Evolutionary conservation across 2,888 invertebrate species (phyloP).

Genomic region (Hololepta plana): DNA sequence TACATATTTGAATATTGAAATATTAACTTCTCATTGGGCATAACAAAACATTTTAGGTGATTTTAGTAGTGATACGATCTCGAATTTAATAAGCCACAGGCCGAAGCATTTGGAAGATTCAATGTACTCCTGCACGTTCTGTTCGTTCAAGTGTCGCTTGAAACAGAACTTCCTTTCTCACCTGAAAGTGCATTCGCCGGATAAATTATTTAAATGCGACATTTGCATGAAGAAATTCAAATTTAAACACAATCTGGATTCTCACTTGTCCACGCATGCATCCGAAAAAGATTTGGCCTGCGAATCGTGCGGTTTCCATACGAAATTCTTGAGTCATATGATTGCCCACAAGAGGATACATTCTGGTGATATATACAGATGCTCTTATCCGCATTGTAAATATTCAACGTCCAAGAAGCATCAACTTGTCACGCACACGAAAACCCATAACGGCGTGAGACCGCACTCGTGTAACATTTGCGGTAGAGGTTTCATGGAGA

Average conservation of each 20-base stretch:
- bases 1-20: slow-evolving; percentile 4
- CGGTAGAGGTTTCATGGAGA: slow-evolving; percentile 45
- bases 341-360: slow-evolving; percentile 46
- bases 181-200: slow-evolving; percentile 36
- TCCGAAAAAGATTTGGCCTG: slow-evolving; percentile 38
- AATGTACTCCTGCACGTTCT: slow-evolving; percentile 31
- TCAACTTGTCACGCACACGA: slow-evolving; percentile 43
- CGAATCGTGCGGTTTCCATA: slow-evolving; percentile 47
- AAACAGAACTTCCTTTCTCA: slow-evolving; percentile 39
- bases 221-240: slow-evolving; percentile 39
- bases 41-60: slow-evolving; percentile 21
- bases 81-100: slow-evolving; percentile 38
- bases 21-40: slow-evolving; percentile 3
- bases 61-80: slow-evolving; percentile 27
- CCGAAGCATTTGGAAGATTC: slow-evolving; percentile 34
- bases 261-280: slow-evolving; percentile 34
- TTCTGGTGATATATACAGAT: slow-evolving; percentile 41
- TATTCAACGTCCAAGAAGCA: slow-evolving; percentile 45
- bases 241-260: slow-evolving; percentile 37
- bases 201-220: slow-evolving; percentile 37
- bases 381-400: slow-evolving; percentile 39
- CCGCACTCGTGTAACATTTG: slow-evolving; percentile 36
- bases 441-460: slow-evolving; percentile 35
- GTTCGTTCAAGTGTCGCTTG: slow-evolving; percentile 36
- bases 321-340: slow-evolving; percentile 46